Evolutionary conservation across 2,888 invertebrate genomes (phyloP), one percentile per base, ranked within the genome.

Genomic region (Lamellibrachia columna): DNA sequence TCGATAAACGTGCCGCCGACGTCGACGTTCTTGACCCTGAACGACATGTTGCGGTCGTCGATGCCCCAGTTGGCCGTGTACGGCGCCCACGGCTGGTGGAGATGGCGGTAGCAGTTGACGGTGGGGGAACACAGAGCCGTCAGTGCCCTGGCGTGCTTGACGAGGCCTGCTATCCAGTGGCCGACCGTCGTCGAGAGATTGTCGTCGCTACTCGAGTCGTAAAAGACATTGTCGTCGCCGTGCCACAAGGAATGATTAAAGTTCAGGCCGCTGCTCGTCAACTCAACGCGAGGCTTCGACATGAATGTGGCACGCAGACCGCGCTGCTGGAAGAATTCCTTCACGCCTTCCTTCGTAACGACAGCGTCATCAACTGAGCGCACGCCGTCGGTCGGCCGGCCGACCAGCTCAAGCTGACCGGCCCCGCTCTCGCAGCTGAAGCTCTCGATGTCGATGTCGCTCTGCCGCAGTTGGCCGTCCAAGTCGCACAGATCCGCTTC

Each of bases 241-340:
- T 75, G 52, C 94, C 94, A 93, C 52, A 94, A 53, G 11, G 94
- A 94, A 55, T 93, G 91, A 90, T 94, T 94, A 93, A 94, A 93
- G 91, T 94, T 94, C 22, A 92, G 90, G 8, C 94, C 94, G 58
- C 75, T 94, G n/a, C 93, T 90, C 9, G 91, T 90, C 4, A 40
- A 40, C 0, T 91, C 90, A 28, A 53, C 52, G 28, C 40, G 52
- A 8, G 93, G 94, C 40, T 92, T 92, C 9, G 94, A 55, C 94
- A 94, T 94, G 92, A 94, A 94, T 22, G 93, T 92, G 7, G 94
- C 93, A 22, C 40, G n/a, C 52, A 90, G 91, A 6, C 93, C 94
- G 53, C 53, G 52, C 53, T 91, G 92, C n/a, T 53, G 92, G 52
- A 91, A 90, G 22, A 93, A 92, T 55, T 94, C 94, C 90, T 93